These are phyloP conservation scores for Tursiops truncatus DNA, from an alignment of 2,113 vertebrate genomes.

Conservation along the genomic window DNA sequence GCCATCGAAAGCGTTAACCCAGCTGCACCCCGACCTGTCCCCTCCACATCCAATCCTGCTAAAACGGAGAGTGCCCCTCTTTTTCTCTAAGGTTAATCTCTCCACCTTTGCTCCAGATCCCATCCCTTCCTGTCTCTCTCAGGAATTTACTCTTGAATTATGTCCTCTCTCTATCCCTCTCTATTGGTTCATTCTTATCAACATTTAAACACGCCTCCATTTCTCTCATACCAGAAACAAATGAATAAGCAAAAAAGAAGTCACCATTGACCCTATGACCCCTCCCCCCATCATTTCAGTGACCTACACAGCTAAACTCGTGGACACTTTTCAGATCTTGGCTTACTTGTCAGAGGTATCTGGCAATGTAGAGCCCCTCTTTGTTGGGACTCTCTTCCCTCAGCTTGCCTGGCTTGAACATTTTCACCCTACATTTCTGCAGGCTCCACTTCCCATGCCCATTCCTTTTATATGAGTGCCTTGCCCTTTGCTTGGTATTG, in stretches of 20 bases:
- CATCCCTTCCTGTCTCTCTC: not conserved
- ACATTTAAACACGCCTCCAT: not conserved
- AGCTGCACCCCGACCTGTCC: not conserved
- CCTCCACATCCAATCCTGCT: not conserved
- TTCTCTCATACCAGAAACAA: not conserved
- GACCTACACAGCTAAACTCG: not conserved
- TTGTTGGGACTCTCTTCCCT: not conserved
- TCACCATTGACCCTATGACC: not conserved
- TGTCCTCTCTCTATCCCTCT: not conserved
- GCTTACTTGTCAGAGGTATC: not conserved
- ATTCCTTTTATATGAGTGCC: not conserved
- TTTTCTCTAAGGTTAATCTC: not conserved
- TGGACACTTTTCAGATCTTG: not conserved
- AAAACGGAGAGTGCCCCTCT: not conserved
- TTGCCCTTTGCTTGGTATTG: not conserved
- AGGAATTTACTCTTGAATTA: not conserved
- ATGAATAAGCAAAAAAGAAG: not conserved
- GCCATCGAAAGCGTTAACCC: not conserved
- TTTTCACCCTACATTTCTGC: not conserved
- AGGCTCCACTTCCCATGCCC: not conserved
- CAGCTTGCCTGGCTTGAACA: not conserved
- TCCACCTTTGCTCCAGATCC: not conserved
- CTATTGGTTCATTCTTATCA: not conserved
- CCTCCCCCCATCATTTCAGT: not conserved
- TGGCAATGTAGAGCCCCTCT: not conserved